phyloP scores from a whole-genome alignment of 53 echinoderm and acorn worm genomes.

The Paracentrotus lividus region DNA sequence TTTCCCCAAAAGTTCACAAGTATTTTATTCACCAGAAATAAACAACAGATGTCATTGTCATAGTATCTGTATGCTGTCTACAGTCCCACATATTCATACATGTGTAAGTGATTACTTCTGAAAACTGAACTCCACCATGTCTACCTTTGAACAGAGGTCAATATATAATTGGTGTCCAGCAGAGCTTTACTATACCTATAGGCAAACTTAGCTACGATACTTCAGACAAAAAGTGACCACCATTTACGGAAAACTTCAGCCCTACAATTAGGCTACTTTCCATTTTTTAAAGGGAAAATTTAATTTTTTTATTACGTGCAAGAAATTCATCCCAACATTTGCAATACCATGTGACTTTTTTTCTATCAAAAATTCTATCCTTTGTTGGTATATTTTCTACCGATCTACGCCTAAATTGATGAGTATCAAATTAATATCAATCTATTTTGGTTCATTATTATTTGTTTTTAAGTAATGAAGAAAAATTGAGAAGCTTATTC shows the following conservation, averaged over 20 bases:
- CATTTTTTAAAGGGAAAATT: neutral
- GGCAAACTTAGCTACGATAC: slow-evolving; percentile 23
- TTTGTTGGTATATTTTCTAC: too few relatives aligned
- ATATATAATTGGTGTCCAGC: slow-evolving; percentile 38
- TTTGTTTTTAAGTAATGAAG: neutral
- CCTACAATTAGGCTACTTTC: neutral
- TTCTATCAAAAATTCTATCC: too few relatives aligned
- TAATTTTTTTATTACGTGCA: neutral
- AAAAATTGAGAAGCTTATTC: neutral
- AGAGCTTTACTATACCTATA: slow-evolving; percentile 11
- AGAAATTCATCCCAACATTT: neutral
- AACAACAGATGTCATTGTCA: slow-evolving; percentile 36
- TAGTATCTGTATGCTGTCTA: neutral
- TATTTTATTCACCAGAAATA: slow-evolving; percentile 1
- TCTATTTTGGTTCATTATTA: neutral
- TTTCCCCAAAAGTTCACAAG: neutral
- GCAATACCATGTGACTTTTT: neutral
- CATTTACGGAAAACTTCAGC: slow-evolving; percentile 11
- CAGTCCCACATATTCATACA: slow-evolving; percentile 61
- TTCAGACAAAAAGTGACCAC: neutral
- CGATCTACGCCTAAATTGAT: too few relatives aligned
- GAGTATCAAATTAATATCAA: too few relatives aligned
- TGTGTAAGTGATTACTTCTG: slow-evolving; percentile 61
- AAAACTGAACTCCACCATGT: neutral
- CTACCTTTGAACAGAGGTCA: slow-evolving; percentile 14